These are phyloP conservation scores for Chiloscyllium punctatum DNA, from an alignment of 2,797 vertebrate species.

Conservation along the genomic window DNA sequence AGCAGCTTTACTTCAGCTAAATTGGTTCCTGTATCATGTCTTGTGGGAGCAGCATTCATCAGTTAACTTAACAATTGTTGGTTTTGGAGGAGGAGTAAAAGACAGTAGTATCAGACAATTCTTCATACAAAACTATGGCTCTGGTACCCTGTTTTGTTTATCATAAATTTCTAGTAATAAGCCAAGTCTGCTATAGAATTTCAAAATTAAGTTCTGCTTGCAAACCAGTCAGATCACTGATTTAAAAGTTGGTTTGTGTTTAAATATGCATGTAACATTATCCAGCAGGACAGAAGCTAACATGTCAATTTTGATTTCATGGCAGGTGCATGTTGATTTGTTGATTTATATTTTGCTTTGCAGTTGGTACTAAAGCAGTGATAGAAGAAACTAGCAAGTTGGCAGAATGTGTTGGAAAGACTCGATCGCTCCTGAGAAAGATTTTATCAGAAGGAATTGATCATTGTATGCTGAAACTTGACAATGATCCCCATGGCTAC, in stretches of 20 bases:
- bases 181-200: neutral
- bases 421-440: conserved; percentile 91
- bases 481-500: conserved; percentile 95
- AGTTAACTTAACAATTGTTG: neutral
- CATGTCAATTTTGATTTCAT: neutral
- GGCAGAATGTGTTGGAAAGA: conserved; percentile 96
- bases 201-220: neutral
- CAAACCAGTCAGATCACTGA: neutral
- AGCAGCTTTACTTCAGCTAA: neutral
- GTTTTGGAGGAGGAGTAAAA: neutral
- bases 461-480: conserved; percentile 90
- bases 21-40: neutral
- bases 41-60: neutral
- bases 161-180: neutral
- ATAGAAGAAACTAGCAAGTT: conserved; percentile 97
- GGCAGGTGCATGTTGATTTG: neutral
- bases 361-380: conserved; percentile 87
- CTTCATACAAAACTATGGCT: neutral
- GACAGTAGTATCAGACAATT: neutral
- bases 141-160: neutral
- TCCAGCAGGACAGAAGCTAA: no score
- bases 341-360: conserved; percentile 42
- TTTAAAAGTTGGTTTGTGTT: neutral
- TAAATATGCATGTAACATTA: neutral
- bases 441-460: conserved; percentile 96